These are phyloP conservation scores for Campylomormyrus numenius DNA, from an alignment of 2,113 vertebrate genomes.

Conservation along the genomic window DNA sequence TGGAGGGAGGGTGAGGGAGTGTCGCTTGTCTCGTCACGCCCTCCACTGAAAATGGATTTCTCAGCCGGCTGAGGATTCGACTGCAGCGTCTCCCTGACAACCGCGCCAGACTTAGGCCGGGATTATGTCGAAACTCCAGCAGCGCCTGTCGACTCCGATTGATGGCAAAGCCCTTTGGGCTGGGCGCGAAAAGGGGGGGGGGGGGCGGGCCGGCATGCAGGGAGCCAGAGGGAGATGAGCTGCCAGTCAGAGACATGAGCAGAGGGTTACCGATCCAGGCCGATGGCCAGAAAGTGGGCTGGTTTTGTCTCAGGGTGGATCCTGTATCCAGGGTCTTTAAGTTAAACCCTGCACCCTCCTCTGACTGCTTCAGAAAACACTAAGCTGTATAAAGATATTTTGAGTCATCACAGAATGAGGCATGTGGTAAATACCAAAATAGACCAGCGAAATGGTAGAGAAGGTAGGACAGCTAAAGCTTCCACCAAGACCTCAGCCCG, in stretches of 20 bases:
- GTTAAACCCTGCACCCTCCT: background rate
- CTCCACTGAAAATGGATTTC: conserved; percentile 7
- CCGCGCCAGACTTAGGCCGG: background rate
- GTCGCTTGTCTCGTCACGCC: background rate
- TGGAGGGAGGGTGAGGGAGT: background rate
- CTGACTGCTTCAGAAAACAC: background rate
- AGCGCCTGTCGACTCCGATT: background rate
- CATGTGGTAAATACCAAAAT: background rate
- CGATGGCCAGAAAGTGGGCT: background rate
- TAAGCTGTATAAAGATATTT: background rate
- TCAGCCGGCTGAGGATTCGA: background rate
- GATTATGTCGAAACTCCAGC: conserved; percentile 1
- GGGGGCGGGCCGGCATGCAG: background rate
- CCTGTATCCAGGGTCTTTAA: background rate
- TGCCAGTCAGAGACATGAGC: background rate
- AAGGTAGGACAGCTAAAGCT: background rate
- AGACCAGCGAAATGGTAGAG: background rate
- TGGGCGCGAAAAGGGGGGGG: background rate
- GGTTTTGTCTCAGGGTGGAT: background rate
- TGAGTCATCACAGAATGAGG: background rate
- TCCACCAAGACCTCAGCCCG: background rate
- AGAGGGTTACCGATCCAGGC: background rate
- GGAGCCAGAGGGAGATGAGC: background rate
- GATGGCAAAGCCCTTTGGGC: background rate
- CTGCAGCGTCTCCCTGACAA: background rate